Conservation (phyloP, 2,888 invertebrate species). For the Trilocha varians region DNA sequence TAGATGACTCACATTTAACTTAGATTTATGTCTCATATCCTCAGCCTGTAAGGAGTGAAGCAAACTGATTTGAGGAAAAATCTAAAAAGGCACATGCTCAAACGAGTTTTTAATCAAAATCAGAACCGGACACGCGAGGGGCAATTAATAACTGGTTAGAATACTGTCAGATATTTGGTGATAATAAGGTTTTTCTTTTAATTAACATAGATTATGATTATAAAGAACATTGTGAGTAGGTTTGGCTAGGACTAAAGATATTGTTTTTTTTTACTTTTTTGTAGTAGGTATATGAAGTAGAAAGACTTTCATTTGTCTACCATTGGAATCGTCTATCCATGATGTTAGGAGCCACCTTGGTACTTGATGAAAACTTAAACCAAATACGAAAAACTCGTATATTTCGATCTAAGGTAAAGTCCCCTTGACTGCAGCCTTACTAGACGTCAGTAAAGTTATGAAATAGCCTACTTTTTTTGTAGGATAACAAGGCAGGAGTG, state of each 20-base stretch:
- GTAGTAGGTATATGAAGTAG: too few species aligned
- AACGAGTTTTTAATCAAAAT: not conserved
- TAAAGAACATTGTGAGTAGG: too few species aligned
- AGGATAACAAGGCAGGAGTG: slow-evolving; percentile 4
- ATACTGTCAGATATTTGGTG: not conserved
- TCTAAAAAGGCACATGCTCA: not conserved
- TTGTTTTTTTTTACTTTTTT: too few species aligned
- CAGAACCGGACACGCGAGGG: not conserved
- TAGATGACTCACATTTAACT: not conserved
- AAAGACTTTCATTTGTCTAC: too few species aligned
- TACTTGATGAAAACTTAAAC: too few species aligned
- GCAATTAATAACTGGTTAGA: not conserved
- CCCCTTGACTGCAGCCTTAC: too few species aligned
- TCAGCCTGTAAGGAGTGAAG: not conserved
- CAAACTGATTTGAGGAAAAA: not conserved
- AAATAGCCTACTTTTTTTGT: not conserved
- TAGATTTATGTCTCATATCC: not conserved
- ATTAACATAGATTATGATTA: not conserved
- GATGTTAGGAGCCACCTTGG: too few species aligned
- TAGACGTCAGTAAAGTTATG: too few species aligned
- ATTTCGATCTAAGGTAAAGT: too few species aligned
- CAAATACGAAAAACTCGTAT: too few species aligned
- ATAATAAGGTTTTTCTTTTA: not conserved
- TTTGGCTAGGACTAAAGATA: too few species aligned
- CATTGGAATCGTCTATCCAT: too few species aligned